phyloP scores from a whole-genome alignment of 2,888 invertebrate genomes.

The Lysandra coridon region DNA sequence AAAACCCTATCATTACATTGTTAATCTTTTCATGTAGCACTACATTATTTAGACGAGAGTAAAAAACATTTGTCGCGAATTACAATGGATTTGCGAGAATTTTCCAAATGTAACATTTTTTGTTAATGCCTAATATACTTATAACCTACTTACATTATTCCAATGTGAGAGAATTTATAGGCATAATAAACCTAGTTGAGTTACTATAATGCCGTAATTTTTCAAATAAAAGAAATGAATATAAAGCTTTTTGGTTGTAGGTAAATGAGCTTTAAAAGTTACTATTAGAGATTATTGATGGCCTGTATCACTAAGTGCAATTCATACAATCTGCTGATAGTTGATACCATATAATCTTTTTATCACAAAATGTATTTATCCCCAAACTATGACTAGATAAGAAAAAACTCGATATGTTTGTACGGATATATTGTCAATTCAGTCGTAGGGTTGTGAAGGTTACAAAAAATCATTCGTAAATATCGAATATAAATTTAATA shows the following conservation, averaged over 20 bases:
- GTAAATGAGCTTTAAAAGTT: not conserved
- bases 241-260: not conserved
- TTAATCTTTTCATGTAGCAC: slow-evolving; percentile 40
- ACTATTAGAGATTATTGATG: not conserved
- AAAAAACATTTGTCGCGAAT: slow-evolving; percentile 35
- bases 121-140: not conserved
- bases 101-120: slow-evolving; percentile 34
- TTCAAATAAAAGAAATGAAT: not conserved
- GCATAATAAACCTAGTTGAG: not conserved
- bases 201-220: too few species aligned
- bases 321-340: not conserved
- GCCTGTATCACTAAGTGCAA: slow-evolving; percentile 11
- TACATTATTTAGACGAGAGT: slow-evolving; percentile 35
- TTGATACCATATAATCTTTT: not conserved
- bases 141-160: not conserved
- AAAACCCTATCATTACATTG: slow-evolving; percentile 40
- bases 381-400: slow-evolving; percentile 20
- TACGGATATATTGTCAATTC: slow-evolving; percentile 26
- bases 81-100: slow-evolving; percentile 35
- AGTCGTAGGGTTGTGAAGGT: slow-evolving; percentile 2
- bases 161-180: not conserved
- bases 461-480: not conserved
- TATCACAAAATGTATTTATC: slow-evolving; percentile 25
- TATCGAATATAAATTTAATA: not conserved
- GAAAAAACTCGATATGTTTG: slow-evolving; percentile 25